phyloP scores from a whole-genome alignment of 1,140 invertebrate genomes.

The Sycobia sp. region DNA sequence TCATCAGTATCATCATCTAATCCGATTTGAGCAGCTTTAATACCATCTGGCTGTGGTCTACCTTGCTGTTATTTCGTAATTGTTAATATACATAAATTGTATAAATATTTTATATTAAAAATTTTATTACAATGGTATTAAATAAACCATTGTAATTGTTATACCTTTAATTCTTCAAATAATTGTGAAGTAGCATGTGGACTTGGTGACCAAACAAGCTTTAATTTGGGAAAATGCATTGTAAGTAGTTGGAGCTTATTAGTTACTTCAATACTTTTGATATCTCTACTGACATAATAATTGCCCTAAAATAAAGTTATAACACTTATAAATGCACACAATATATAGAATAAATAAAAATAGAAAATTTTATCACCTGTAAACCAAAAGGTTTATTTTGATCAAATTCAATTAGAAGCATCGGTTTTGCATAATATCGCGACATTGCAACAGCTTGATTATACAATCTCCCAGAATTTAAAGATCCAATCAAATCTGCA shows the following conservation, averaged over 20 bases:
- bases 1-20: conserved; percentile 67
- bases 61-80: no score
- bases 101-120: conserved; percentile 9
- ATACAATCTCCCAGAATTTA: conserved; percentile 93
- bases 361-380: conserved; percentile 65
- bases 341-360: neutral
- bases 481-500: conserved; percentile 94
- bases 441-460: conserved; percentile 92
- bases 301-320: conserved; percentile 76
- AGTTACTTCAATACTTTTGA: conserved; percentile 77
- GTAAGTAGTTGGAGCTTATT: conserved; percentile 89
- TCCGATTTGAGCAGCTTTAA: conserved; percentile 71
- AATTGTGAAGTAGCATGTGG: conserved; percentile 94
- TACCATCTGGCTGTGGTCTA: conserved; percentile 76
- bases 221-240: conserved; percentile 89
- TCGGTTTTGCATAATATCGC: conserved; percentile 83
- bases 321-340: conserved; percentile 37
- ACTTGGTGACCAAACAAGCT: conserved; percentile 93
- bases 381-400: conserved; percentile 89
- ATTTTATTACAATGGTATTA: conserved; percentile 20
- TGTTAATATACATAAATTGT: conserved; percentile 37
- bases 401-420: conserved; percentile 97
- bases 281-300: conserved; percentile 78
- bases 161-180: conserved; percentile 85
- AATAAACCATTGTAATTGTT: conserved; percentile 1